phyloP scores from a whole-genome alignment of 1,140 invertebrate species.

The Caenorhabditis tropicalis region DNA sequence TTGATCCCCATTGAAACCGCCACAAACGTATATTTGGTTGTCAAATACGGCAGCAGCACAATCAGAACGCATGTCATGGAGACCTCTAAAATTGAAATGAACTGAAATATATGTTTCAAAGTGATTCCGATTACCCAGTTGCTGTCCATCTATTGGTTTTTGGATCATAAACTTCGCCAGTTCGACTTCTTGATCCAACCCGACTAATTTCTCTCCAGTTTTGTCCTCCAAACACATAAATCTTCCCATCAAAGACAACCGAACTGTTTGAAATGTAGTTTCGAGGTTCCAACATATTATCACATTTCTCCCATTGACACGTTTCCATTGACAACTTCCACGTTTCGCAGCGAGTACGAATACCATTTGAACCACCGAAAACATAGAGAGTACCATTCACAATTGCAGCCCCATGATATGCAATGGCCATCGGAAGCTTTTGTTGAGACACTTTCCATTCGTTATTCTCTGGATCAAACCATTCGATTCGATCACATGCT shows the following conservation, averaged over 20 bases:
- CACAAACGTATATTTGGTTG: neutral
- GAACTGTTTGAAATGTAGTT: constrained; percentile 36
- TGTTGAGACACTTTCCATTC: constrained; percentile 19
- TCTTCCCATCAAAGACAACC: neutral
- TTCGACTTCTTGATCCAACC: neutral
- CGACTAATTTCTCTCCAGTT: constrained; percentile 6
- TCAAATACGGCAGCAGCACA: constrained; percentile 16
- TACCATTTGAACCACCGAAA: neutral
- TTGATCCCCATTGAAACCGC: constrained; percentile 2
- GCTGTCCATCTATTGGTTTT: constrained; percentile 7
- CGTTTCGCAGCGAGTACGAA: constrained; percentile 7
- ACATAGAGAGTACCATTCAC: neutral
- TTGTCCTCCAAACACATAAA: constrained; percentile 31
- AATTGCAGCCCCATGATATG: constrained; percentile 8
- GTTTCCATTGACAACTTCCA: neutral
- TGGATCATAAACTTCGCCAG: constrained; percentile 18
- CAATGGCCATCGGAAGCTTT: neutral
- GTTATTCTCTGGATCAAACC: neutral
- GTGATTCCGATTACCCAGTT: neutral
- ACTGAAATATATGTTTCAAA: neutral
- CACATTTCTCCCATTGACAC: neutral
- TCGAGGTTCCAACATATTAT: constrained; percentile 13
- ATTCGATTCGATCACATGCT: constrained; percentile 22
- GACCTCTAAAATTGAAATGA: neutral
- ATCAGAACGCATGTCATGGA: constrained; percentile 2